Conservation (phyloP, 2,888 invertebrate species). For the Hyposoter dolosus region DNA sequence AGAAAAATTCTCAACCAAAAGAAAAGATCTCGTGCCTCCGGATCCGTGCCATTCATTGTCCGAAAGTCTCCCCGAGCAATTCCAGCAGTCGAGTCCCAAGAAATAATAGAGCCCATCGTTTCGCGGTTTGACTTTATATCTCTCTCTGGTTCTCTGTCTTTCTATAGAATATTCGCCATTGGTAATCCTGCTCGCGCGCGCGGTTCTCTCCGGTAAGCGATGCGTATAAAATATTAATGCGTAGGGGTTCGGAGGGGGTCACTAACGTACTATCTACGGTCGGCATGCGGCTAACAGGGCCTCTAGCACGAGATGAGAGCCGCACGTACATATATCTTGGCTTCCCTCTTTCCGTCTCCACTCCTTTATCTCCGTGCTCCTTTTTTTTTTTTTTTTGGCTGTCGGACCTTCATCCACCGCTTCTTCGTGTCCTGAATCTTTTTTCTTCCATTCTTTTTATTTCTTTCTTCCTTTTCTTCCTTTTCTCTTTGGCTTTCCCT, state of each 20-base stretch:
- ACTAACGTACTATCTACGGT: constrained; percentile 70
- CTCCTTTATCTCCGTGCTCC: constrained; percentile 63
- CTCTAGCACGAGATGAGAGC: constrained; percentile 70
- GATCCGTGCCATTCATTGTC: constrained; percentile 60
- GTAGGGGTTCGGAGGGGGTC: constrained; percentile 73
- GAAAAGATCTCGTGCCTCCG: constrained; percentile 27
- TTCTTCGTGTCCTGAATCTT: constrained; percentile 71
- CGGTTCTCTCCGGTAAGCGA: constrained; percentile 75
- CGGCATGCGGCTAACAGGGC: constrained; percentile 51
- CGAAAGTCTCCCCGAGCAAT: constrained; percentile 59
- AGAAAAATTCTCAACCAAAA: constrained; percentile 32
- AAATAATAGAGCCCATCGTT: constrained; percentile 60
- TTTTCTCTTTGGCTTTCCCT: constrained; percentile 65
- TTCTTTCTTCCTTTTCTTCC: constrained; percentile 38
- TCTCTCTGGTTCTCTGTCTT: constrained; percentile 27
- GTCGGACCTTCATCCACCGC: constrained; percentile 61
- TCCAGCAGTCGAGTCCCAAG: constrained; percentile 58
- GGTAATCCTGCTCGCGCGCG: constrained; percentile 76
- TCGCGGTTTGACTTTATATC: constrained; percentile 37
- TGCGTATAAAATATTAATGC: constrained; percentile 83
- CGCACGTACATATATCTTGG: constrained; percentile 67
- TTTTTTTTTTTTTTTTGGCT: constrained; percentile 61
- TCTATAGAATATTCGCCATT: constrained; percentile 70
- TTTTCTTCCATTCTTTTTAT: constrained; percentile 60
- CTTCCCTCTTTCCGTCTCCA: constrained; percentile 65